Base-by-base conservation (phyloP, 2,113 vertebrate species). In the Morone chrysops region DNA sequence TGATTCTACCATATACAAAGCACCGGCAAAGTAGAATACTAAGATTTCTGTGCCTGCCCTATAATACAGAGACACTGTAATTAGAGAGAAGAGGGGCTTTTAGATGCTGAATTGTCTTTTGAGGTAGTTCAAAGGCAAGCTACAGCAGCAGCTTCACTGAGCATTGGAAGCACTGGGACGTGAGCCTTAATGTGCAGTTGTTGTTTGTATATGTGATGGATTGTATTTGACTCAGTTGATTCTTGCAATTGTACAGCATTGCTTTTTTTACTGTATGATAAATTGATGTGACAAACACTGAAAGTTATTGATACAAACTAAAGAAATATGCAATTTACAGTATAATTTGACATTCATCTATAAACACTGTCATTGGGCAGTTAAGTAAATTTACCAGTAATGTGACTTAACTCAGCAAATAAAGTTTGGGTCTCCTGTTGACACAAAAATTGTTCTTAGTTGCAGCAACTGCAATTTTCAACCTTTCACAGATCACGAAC, bases 61-160 rank as follows among this genome's bases (percentile, higher is more conserved):
- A 85, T 93, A 94, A 94, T 94, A 92, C 56, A 90, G 75, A 83
- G 66, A 71, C 69, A 45, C 63, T 76, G 80, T 93, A 93, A 94
- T 94, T 94, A 93, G 81, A 93, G 92, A 92, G 89, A 89, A 70
- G 76, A 82, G 84, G 79, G 77, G 73, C 89, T 91, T 92, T 91
- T 84, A 92, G 91, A 92, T 84, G 89, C 84, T 84, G 80, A 94
- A 94, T 93, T 93, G 92, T 90, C 90, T 93, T 93, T 90, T 90
- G 83, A 89, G 90, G 87, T 81, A 82, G 84, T 92, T 94, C 92
- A 94, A 94, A 94, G 89, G 60, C 80, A 81, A 75, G 71, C 75
- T 65, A 31, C 14, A 43, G 83, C 14, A 40, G 83, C 88, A 92
- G 91, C 92, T 90, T 88, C 87, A 83, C 36, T 16, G 57, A 89